Evolutionary conservation across 2,113 vertebrate species (phyloP), one percentile per base, ranked within the genome.

Genomic region (Todiramphus saurophagus): DNA sequence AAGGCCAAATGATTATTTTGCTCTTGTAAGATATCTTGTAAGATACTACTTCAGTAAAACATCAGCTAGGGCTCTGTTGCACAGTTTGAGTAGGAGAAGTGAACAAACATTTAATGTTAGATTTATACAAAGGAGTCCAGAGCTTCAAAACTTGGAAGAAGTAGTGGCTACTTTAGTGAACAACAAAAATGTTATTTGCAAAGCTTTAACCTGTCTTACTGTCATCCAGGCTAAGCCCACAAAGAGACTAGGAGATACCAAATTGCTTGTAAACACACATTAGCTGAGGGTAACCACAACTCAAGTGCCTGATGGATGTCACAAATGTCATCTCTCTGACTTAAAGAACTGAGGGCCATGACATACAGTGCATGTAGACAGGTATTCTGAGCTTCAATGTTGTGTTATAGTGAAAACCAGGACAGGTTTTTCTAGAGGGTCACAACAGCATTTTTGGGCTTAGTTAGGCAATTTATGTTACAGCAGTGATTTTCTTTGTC

Each of bases 281-380:
- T 25, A 21, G 15, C 53, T 68, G 48, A 16, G 21, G 41, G n/a
- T 21, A 44, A n/a, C 9, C 23, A 7, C 0, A 1, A 9, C 48
- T 63, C 14, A 73, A 60, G 44, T 0, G 1, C 20, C 33, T 35
- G 33, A 13, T 53, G 66, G 33, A 1, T 51, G 50, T 51, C 46
- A 82, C 24, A 63, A 70, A 75, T 7, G 28, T 7, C n/a, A 75
- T 4, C 16, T 35, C 37, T 50, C 68, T 58, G 13, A 41, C 31
- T 62, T 74, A 28, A 20, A 69, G 31, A 27, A 24, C 37, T 30
- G 9, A 73, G 11, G 5, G 16, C 16, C 30, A 5, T 17, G 11
- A 43, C 0, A 0, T 24, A 4, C 28, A 19, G 3, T 2, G 3
- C 31, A 11, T 0, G 0, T 10, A 41, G n/a, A 50, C 3, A 63